Evolutionary conservation across 2,113 vertebrate genomes (phyloP).

Genomic region (Ctenodactylus gundi): DNA sequence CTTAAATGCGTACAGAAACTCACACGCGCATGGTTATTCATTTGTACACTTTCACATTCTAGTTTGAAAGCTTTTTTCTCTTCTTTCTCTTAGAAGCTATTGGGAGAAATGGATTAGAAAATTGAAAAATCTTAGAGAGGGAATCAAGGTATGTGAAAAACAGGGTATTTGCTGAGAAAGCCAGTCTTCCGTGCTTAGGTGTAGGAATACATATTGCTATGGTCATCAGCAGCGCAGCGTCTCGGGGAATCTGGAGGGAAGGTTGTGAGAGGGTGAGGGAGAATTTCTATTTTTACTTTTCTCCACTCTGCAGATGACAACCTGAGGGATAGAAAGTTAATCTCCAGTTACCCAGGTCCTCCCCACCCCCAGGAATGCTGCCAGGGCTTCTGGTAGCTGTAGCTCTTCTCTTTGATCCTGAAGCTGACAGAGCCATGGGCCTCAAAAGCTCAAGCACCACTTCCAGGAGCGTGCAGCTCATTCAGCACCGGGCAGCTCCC

Average conservation of each 20-base stretch:
- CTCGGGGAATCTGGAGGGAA: background rate
- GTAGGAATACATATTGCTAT: background rate
- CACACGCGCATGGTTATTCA: background rate
- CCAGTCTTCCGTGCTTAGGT: background rate
- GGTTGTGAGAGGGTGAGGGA: background rate
- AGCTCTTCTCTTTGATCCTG: background rate
- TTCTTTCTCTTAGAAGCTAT: constrained; percentile 31
- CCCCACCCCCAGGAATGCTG: background rate
- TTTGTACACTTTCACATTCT: constrained; percentile 41
- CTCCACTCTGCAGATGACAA: constrained; percentile 46
- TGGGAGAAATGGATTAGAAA: constrained; percentile 77
- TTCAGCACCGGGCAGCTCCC: background rate
- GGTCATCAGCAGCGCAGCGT: fast-evolving
- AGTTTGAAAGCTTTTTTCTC: constrained; percentile 15
- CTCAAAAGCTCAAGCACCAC: background rate
- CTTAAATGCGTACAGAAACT: background rate
- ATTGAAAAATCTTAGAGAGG: constrained; percentile 66
- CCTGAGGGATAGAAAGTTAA: constrained; percentile 59
- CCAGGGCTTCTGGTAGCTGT: background rate
- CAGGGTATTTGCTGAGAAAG: constrained; percentile 49
- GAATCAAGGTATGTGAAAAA: constrained; percentile 55
- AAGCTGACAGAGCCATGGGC: background rate
- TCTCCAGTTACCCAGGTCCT: background rate
- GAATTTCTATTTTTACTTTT: constrained; percentile 59
- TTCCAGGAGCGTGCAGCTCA: background rate